Base-by-base conservation (phyloP, 2,797 vertebrate species). In the Pagetopsis macropterus region DNA sequence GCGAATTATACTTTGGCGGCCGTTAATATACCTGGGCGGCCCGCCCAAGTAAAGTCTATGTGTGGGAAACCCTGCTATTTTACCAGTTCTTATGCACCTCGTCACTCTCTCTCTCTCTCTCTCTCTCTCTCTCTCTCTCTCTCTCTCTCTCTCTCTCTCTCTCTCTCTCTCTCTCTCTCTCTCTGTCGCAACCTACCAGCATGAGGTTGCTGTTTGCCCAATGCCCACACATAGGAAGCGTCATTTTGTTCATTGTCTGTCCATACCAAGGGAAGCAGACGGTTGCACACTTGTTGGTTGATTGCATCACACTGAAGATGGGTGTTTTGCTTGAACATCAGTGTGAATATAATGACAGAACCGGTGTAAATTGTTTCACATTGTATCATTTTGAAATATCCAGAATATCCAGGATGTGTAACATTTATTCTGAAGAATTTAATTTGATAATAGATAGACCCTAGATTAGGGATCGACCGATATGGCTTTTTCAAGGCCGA, bases 171-270 rank as follows among this genome's bases (percentile, higher is more conserved):
- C 21, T 23, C 21, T 23, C 21, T 23, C 21, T 23, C 21, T 23
- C 21, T 23, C 21, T 67, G 44, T 27, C 27, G 21, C 44, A 62
- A 45, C 56, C 27, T 21, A 16, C 59, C 48, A 65, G 60, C 45
- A 43, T 15, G 12, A 44, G 40, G 27, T n/a, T 64, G 11, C 52
- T 67, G n/a, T 49, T 12, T 45, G 60, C n/a, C 51, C 43, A 27
- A 60, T 45, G 60, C n/a, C 51, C 43, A 27, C 64, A 46, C 21
- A 45, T n/a, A 62, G 55, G 71, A 57, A 55, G 54, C 4, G 5
- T 50, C 10, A n/a, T 57, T 48, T 68, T 73, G 61, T 51, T 27
- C 33, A 44, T 73, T 76, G 50, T 72, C 59, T 64, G 33, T 33
- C 33, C 50, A 33, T 11, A 55, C 50, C 43, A 37, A 45, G 40